Percentiles rank a stretch among this genome's conserved stretches.
Conservation (phyloP, 2,113 vertebrate species). For the Chaetura pelagica region DNA sequence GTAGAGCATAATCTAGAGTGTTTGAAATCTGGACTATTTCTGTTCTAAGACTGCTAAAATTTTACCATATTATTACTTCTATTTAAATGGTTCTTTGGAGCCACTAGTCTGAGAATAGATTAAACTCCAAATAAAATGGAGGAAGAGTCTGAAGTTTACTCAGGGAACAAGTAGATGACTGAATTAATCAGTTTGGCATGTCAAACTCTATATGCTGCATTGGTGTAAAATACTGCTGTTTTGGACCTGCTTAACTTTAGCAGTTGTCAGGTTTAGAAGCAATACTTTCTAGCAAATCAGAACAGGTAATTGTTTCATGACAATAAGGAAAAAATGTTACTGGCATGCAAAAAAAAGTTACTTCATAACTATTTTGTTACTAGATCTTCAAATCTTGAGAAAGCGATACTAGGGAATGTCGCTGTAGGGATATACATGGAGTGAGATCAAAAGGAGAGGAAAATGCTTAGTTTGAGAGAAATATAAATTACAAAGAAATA, state of each 20-base stretch:
- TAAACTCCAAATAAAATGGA: background rate
- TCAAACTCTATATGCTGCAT: background rate
- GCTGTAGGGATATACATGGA: background rate
- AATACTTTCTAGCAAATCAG: background rate
- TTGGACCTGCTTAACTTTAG: background rate
- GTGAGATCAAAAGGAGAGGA: background rate
- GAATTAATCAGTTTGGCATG: background rate
- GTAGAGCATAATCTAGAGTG: background rate
- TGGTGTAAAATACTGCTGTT: background rate
- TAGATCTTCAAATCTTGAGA: background rate
- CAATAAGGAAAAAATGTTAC: background rate
- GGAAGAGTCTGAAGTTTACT: background rate
- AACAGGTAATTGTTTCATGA: background rate
- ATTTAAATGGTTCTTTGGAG: background rate
- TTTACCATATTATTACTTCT: background rate
- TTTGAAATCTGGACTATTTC: background rate
- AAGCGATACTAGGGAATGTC: background rate
- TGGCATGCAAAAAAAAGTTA: background rate
- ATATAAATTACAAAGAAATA: background rate
- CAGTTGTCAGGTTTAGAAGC: accelerated
- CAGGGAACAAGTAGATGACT: background rate
- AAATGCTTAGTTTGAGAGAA: background rate
- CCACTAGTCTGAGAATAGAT: background rate
- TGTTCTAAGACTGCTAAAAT: background rate
- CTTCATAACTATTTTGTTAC: background rate